Evolutionary conservation across 2,113 vertebrate species (phyloP), one percentile per base, ranked within the genome.

Genomic region (Anthoscopus minutus): DNA sequence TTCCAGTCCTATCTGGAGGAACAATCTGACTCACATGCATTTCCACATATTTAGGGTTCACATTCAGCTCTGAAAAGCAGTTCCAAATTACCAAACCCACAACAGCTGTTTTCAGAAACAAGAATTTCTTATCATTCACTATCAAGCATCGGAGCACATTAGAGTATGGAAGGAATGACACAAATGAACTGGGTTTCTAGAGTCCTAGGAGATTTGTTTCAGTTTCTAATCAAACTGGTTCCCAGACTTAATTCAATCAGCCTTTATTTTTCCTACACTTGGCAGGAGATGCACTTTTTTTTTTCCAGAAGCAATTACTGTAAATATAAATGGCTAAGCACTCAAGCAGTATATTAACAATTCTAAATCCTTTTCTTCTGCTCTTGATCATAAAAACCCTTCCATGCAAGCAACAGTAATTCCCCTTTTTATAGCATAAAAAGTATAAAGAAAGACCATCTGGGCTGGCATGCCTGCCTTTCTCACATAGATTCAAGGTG

Each of bases 201-300:
- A 92, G 72, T 94, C 94, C 93, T 90, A 57, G 57, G 88, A 97
- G 94, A 96, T 96, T 94, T 88, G 88, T 94, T 97, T 97, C 94
- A 88, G 86, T 93, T 94, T 90, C 92, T 97, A 97, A 97, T 97
- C 96, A 97, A 97, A 97, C 94, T 97, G 86, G 79, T 96, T 95
- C 88, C 88, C 70, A 94, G 88, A 69, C 33, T 95, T 96, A 97
- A 97, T 96, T 97, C 89, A 97, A 93, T 93, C 92, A 95, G 86
- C 92, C 90, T 92, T 97, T 92, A 91, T 93, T 96, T 92, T 88
- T 84, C 86, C 91, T 94, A 47, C 57, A 73, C 51, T 93, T 97
- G 95, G 94, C 95, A 96, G 78, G 54, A 94, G 78, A 90, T 53
- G 23, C 20, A 44, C 44, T 47, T 65, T 90, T 78, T 91, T 67